Conservation (phyloP, 2,888 invertebrate species). For the Alloscopus bannaensis region DNA sequence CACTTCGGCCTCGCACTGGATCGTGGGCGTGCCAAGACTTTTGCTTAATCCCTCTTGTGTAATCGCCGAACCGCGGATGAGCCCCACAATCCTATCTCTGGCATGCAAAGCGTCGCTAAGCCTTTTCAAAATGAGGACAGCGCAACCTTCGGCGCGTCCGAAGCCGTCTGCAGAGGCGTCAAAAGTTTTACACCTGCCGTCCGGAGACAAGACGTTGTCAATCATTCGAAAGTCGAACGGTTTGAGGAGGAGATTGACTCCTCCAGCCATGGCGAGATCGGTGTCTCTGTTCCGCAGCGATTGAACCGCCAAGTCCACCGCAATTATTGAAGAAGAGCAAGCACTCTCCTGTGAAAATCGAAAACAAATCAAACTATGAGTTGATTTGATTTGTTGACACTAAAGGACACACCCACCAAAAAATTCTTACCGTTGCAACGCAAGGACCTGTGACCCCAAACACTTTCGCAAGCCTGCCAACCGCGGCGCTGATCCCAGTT, state of each 20-base stretch:
- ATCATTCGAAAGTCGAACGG: conserved; percentile 42
- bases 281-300: conserved; percentile 31
- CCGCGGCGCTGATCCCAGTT: background rate
- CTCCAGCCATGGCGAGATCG: conserved; percentile 47
- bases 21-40: conserved; percentile 35
- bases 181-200: conserved; percentile 64
- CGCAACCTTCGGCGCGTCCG: conserved; percentile 48
- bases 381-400: too few relatives aligned
- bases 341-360: conserved; percentile 27
- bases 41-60: conserved; percentile 4
- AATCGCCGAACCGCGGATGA: conserved; percentile 20
- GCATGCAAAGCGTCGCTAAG: conserved; percentile 36
- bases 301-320: conserved; percentile 43
- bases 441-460: conserved; percentile 54
- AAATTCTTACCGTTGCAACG: conserved; percentile 52
- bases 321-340: conserved; percentile 53
- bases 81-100: conserved; percentile 20
- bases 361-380: too few relatives aligned
- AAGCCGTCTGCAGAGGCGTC: conserved; percentile 61
- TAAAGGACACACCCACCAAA: too few relatives aligned
- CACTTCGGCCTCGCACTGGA: conserved; percentile 36
- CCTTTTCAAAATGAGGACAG: conserved; percentile 38
- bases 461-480: conserved; percentile 7
- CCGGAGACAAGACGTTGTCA: conserved; percentile 66
- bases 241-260: conserved; percentile 59